These are phyloP conservation scores for Chrysolina americana DNA, from an alignment of 2,888 invertebrate genomes.

Conservation along the genomic window DNA sequence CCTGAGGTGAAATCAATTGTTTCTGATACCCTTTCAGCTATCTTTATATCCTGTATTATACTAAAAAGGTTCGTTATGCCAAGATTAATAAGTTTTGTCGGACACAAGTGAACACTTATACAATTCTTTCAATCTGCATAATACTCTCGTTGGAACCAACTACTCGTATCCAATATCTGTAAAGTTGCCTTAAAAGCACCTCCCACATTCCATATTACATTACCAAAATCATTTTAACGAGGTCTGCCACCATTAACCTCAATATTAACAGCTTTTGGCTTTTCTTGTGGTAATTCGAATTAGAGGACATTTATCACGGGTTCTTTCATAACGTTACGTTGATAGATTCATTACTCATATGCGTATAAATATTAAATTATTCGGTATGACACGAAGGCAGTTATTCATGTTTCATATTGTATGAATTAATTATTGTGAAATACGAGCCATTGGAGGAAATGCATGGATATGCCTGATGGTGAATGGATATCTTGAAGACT, in stretches of 20 bases:
- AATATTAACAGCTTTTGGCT: constrained; percentile 19
- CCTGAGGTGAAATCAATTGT: no score
- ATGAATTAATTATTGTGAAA: constrained; percentile 4
- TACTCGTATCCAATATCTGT: no score
- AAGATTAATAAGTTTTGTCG: no score
- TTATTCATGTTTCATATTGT: not conserved
- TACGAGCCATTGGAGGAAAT: not conserved
- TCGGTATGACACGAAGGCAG: not conserved
- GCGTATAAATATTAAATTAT: constrained; percentile 7
- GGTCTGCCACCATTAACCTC: constrained; percentile 15
- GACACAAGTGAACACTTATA: no score
- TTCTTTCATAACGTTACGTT: constrained; percentile 19
- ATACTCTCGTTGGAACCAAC: no score
- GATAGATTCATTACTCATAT: constrained; percentile 14
- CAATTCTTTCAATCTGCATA: no score
- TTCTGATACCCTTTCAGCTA: no score
- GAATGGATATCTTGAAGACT: no score
- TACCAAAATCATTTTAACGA: constrained; percentile 21
- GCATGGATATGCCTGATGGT: no score
- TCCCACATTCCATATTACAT: constrained; percentile 10
- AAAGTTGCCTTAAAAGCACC: not conserved
- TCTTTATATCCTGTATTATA: no score
- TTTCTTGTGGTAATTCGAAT: constrained; percentile 16
- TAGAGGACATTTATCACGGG: constrained; percentile 3
- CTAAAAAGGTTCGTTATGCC: no score